Conservation (phyloP, 2,888 invertebrate species). For the Ormyrus labotus region DNA sequence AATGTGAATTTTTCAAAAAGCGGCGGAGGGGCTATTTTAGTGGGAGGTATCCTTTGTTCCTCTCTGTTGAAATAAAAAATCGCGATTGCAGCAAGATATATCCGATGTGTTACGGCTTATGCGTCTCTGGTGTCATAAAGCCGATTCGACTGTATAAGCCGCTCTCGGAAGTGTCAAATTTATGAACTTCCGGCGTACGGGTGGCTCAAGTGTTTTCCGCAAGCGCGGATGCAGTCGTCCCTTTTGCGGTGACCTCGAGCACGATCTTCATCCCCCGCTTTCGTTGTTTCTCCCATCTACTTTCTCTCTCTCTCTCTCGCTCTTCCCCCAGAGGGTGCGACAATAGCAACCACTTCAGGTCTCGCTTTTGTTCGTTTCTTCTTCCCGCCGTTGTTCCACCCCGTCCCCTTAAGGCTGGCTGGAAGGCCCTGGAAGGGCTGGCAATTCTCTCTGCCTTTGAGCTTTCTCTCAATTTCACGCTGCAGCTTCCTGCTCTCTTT, state of each 20-base stretch:
- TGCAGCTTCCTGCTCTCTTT: conserved; percentile 39
- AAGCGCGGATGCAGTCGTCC: conserved; percentile 40
- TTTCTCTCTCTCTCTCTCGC: conserved; percentile 46
- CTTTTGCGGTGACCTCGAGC: conserved; percentile 45
- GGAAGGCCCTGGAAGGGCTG: not conserved
- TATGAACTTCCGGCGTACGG: conserved; percentile 51
- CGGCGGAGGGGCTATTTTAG: no score
- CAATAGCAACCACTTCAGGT: conserved; percentile 53
- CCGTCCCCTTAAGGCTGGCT: no score
- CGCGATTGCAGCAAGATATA: not conserved
- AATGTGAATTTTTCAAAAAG: no score
- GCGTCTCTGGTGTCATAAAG: not conserved
- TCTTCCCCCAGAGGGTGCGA: conserved; percentile 35
- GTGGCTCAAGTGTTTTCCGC: conserved; percentile 46
- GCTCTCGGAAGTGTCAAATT: conserved; percentile 58
- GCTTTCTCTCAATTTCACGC: conserved; percentile 50
- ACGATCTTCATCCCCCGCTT: conserved; percentile 33
- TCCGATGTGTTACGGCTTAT: not conserved
- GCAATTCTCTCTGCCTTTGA: conserved; percentile 37
- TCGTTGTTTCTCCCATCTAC: not conserved
- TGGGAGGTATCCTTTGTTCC: no score
- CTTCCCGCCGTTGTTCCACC: not conserved
- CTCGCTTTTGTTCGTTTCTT: conserved; percentile 49
- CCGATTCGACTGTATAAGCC: conserved; percentile 26
- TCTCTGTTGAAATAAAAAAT: no score